Percentiles rank a stretch among this genome's conserved stretches.
Evolutionary conservation across 2,888 invertebrate species (phyloP).

Genomic region (Ariolimax columbianus): DNA sequence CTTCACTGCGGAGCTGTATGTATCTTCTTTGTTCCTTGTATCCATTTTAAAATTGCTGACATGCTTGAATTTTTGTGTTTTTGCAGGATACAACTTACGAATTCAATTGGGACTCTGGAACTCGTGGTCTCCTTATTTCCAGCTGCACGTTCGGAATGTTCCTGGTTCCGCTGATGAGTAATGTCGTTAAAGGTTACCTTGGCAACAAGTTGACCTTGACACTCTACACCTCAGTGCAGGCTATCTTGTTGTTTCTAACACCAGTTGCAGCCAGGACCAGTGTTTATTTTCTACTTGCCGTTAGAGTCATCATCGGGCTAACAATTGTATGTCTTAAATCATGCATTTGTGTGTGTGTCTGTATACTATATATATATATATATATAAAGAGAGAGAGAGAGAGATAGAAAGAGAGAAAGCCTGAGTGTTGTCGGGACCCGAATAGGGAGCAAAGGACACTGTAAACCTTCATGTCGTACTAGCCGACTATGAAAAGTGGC

Average conservation of each 20-base stretch:
- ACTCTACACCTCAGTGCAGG: not conserved
- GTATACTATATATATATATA: too few relatives aligned
- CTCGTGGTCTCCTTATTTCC: not conserved
- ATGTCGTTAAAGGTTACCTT: not conserved
- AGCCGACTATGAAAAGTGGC: too few relatives aligned
- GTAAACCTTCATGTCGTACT: too few relatives aligned
- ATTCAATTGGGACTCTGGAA: conserved; percentile 31
- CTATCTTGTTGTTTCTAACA: not conserved
- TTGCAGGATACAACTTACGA: conserved; percentile 17
- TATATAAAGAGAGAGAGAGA: too few relatives aligned
- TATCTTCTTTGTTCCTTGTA: too few relatives aligned
- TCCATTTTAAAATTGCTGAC: too few relatives aligned
- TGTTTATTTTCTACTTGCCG: not conserved
- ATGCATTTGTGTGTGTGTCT: not conserved
- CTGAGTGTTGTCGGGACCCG: too few relatives aligned
- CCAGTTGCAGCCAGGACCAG: conserved; percentile 24
- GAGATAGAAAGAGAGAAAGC: too few relatives aligned
- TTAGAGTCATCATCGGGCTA: conserved; percentile 59
- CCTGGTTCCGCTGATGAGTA: not conserved
- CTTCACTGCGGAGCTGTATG: too few relatives aligned
- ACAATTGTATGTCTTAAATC: conserved; percentile 79
- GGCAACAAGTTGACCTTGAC: conserved; percentile 2
- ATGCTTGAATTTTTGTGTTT: too few relatives aligned
- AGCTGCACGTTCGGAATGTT: not conserved
- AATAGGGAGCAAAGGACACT: too few relatives aligned